Percentiles rank a stretch among this genome's conserved stretches.
These are phyloP conservation scores for Diceros bicornis DNA, from an alignment of 2,797 vertebrate species.

Conservation along the genomic window DNA sequence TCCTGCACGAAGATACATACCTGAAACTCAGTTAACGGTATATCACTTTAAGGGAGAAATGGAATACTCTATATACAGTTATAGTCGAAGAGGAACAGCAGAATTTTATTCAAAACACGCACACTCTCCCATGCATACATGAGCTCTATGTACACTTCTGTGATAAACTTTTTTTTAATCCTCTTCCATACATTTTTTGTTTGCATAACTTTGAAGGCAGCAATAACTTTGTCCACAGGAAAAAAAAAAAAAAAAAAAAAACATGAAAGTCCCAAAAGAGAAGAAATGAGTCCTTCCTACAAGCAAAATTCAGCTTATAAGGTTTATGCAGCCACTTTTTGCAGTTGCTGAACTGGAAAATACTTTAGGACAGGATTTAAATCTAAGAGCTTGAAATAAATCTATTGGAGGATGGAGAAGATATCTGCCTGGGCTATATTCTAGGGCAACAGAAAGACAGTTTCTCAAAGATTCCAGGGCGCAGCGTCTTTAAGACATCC, in stretches of 20 bases:
- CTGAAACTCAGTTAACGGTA: not conserved
- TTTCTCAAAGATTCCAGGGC: not conserved
- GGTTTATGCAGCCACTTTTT: not conserved
- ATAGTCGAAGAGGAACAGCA: not conserved
- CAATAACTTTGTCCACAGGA: not conserved
- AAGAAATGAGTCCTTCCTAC: conserved; percentile 16
- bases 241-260: not conserved
- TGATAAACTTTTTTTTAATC: conserved; percentile 64
- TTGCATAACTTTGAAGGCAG: conserved; percentile 71
- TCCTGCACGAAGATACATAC: not conserved
- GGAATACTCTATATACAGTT: not conserved
- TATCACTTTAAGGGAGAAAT: conserved; percentile 55
- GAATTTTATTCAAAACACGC: conserved; percentile 70
- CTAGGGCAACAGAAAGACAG: not conserved
- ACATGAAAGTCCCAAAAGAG: not conserved
- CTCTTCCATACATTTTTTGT: conserved; percentile 50
- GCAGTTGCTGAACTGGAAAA: not conserved
- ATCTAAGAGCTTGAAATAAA: not conserved
- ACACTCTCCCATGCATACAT: not conserved
- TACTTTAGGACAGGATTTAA: not conserved
- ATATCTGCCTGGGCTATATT: not conserved
- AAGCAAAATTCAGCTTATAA: not conserved
- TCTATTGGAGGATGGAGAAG: not conserved
- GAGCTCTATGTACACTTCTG: conserved; percentile 48
- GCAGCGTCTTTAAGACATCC: not conserved